A percentile compares a stretch with the other conserved stretches of the same genome.
Conservation (phyloP, 2,113 vertebrate species). For the Pteropus alecto region DNA sequence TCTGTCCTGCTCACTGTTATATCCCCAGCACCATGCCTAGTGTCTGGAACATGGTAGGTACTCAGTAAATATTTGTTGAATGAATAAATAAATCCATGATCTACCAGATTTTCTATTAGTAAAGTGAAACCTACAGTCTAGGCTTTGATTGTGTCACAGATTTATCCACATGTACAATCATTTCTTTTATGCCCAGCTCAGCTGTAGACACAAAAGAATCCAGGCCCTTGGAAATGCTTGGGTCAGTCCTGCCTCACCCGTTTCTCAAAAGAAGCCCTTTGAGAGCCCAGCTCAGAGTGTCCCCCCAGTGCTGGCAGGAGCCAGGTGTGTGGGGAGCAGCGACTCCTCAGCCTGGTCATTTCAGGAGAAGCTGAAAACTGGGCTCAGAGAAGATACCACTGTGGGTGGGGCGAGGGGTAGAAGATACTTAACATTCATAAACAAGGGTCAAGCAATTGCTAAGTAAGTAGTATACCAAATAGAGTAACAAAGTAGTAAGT, state of each 20-base stretch:
- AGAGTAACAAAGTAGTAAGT: neutral
- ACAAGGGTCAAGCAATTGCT: neutral
- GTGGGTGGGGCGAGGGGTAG: too few species aligned
- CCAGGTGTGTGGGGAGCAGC: neutral
- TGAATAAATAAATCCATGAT: neutral
- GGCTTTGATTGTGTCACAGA: neutral
- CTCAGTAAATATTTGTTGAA: neutral
- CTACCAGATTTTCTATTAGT: neutral
- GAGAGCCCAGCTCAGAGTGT: neutral
- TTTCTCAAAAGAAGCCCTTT: neutral
- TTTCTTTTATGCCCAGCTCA: neutral
- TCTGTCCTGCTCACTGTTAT: neutral
- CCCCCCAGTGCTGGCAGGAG: neutral
- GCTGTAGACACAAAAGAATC: neutral
- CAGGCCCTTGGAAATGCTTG: neutral
- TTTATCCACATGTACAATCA: neutral
- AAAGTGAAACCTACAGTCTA: neutral
- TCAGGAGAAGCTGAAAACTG: neutral
- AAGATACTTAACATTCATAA: neutral
- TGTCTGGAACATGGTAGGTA: too few species aligned
- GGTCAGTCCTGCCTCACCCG: neutral
- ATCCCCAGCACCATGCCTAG: neutral
- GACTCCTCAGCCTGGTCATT: neutral
- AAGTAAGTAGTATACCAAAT: constrained; percentile 33
- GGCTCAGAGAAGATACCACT: neutral